phyloP scores from a whole-genome alignment of 1,140 invertebrate genomes.

The Melanaphis sacchari region DNA sequence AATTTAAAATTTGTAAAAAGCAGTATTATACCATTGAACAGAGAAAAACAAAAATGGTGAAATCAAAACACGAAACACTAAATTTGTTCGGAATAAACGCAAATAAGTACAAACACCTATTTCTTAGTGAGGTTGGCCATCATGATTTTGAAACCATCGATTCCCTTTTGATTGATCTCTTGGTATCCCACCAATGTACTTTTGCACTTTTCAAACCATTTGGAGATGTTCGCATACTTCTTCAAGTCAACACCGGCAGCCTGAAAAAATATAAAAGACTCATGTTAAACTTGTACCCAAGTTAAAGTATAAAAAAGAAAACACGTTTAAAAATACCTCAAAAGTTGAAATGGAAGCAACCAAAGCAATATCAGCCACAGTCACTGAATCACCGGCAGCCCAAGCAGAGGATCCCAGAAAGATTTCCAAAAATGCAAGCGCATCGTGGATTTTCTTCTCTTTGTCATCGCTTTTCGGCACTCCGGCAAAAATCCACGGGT shows the following conservation, averaged over 20 bases:
- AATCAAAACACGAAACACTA: too few relatives aligned
- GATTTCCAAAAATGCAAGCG: constrained; percentile 72
- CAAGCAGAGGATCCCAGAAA: constrained; percentile 73
- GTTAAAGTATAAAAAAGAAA: not conserved
- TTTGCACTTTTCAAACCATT: constrained; percentile 64
- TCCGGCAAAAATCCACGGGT: constrained; percentile 73
- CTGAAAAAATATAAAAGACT: constrained; percentile 58
- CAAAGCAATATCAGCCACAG: constrained; percentile 75
- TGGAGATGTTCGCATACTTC: constrained; percentile 63
- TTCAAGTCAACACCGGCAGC: constrained; percentile 63
- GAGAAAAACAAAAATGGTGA: too few relatives aligned
- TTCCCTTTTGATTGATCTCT: constrained; percentile 64
- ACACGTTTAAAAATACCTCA: constrained; percentile 65
- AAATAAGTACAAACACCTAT: not conserved
- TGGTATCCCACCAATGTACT: constrained; percentile 57
- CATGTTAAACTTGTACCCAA: not conserved
- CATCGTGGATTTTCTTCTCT: constrained; percentile 70
- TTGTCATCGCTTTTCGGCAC: constrained; percentile 72
- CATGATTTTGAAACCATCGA: constrained; percentile 60
- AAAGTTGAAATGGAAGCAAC: constrained; percentile 71
- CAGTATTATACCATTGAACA: too few relatives aligned
- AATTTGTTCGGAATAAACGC: too few relatives aligned
- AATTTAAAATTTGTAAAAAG: too few relatives aligned
- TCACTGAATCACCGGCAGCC: constrained; percentile 73
- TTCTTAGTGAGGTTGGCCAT: constrained; percentile 58